Conservation (phyloP, 2,113 vertebrate genomes). For the Verasper variegatus region DNA sequence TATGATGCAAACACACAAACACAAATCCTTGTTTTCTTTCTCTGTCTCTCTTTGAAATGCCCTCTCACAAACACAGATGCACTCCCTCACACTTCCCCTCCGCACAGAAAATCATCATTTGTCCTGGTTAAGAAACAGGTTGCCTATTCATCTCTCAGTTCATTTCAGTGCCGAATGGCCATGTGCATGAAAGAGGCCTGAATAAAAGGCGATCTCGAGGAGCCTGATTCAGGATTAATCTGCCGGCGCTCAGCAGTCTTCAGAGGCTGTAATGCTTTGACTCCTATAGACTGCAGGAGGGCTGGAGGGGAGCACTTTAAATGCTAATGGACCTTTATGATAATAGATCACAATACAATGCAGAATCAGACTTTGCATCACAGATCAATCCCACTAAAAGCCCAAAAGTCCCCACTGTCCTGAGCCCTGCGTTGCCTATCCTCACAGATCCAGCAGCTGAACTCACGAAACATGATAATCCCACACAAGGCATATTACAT, state of each 20-base stretch:
- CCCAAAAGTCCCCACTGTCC: conserved; percentile 33
- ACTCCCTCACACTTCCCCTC: conserved; percentile 1
- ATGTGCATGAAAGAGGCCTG: conserved; percentile 53
- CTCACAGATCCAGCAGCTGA: conserved; percentile 6
- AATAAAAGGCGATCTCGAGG: conserved; percentile 62
- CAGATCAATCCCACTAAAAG: conserved; percentile 51
- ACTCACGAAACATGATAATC: conserved; percentile 32
- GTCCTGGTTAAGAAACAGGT: conserved; percentile 57
- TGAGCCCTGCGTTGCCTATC: conserved; percentile 21
- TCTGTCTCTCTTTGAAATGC: conserved; percentile 46
- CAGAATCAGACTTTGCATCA: conserved; percentile 51
- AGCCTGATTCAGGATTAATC: conserved; percentile 72
- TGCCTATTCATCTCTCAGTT: conserved; percentile 62
- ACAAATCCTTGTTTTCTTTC: conserved; percentile 64
- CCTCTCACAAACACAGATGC: conserved; percentile 16
- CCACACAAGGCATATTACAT: conserved; percentile 36
- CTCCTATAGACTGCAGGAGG: conserved; percentile 70
- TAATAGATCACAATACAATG: conserved; percentile 72
- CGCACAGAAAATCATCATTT: conserved; percentile 31
- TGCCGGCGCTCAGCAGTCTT: conserved; percentile 64
- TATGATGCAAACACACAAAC: conserved; percentile 76
- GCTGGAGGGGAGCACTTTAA: conserved; percentile 75
- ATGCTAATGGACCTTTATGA: conserved; percentile 77
- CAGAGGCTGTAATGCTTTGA: conserved; percentile 71
- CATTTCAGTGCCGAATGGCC: conserved; percentile 62